Conservation (phyloP, 2,113 vertebrate species). For the Microcebus ravelobensis region DNA sequence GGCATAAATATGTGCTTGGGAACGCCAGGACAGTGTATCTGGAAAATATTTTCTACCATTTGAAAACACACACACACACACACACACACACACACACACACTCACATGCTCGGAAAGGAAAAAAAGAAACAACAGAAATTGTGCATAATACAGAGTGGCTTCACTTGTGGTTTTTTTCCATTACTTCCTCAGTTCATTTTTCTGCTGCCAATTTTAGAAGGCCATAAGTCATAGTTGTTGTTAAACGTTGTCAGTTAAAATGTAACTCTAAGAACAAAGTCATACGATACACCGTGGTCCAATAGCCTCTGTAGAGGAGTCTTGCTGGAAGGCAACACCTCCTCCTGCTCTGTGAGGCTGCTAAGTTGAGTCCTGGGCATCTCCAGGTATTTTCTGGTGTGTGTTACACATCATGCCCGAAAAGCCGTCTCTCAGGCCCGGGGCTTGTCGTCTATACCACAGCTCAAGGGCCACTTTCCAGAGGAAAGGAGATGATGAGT, state of each 20-base stretch:
- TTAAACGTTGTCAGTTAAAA: constrained; percentile 87
- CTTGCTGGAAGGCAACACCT: constrained; percentile 47
- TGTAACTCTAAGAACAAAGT: constrained; percentile 87
- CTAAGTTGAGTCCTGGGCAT: not conserved
- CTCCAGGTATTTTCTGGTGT: not conserved
- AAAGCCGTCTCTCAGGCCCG: not conserved
- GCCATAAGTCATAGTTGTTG: constrained; percentile 86
- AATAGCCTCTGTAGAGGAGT: constrained; percentile 73
- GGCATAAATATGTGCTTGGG: constrained; percentile 83
- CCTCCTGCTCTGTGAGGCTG: not conserved
- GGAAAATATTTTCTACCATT: constrained; percentile 90
- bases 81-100: constrained; percentile 73
- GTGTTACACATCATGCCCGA: too few species aligned
- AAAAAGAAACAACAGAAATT: constrained; percentile 81
- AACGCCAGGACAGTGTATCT: constrained; percentile 88
- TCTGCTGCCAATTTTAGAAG: constrained; percentile 88
- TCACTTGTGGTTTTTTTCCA: constrained; percentile 84
- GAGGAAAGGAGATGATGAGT: not conserved
- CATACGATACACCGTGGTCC: constrained; percentile 79
- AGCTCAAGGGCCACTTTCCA: not conserved
- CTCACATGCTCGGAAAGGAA: not conserved
- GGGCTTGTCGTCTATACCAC: not conserved
- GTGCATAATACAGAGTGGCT: constrained; percentile 81
- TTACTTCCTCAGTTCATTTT: constrained; percentile 86
- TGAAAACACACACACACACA: constrained; percentile 79